These are phyloP conservation scores for Venustaconcha ellipsiformis DNA, from an alignment of 1,140 invertebrate genomes.

Conservation along the genomic window DNA sequence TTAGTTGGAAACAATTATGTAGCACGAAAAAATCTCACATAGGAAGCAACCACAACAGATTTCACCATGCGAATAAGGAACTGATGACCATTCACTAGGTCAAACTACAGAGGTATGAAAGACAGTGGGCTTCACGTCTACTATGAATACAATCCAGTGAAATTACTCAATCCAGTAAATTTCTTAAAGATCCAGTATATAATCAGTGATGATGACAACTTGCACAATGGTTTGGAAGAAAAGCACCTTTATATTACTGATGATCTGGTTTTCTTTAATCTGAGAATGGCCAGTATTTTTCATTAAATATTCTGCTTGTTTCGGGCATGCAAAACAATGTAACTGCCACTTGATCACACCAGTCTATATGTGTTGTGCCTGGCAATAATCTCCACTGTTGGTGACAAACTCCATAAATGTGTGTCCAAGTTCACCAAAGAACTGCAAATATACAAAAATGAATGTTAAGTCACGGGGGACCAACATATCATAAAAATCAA, in stretches of 20 bases:
- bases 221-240: neutral
- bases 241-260: neutral
- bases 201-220: neutral
- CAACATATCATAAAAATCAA: too few species aligned
- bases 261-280: neutral
- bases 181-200: neutral
- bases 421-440: constrained; percentile 77
- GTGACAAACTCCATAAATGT: constrained; percentile 97
- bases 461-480: too few species aligned
- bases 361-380: constrained; percentile 72
- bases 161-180: too few species aligned
- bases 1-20: too few species aligned
- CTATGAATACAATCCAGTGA: too few species aligned
- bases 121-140: too few species aligned
- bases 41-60: too few species aligned
- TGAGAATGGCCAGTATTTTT: neutral
- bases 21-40: too few species aligned
- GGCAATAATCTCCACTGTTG: constrained; percentile 76
- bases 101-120: too few species aligned
- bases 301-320: too few species aligned
- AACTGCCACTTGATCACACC: neutral
- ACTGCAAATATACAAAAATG: constrained; percentile 69
- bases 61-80: too few species aligned
- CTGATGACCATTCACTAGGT: too few species aligned
- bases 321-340: neutral